phyloP scores from a whole-genome alignment of 2,888 invertebrate genomes.

The Leucophenga montana region DNA sequence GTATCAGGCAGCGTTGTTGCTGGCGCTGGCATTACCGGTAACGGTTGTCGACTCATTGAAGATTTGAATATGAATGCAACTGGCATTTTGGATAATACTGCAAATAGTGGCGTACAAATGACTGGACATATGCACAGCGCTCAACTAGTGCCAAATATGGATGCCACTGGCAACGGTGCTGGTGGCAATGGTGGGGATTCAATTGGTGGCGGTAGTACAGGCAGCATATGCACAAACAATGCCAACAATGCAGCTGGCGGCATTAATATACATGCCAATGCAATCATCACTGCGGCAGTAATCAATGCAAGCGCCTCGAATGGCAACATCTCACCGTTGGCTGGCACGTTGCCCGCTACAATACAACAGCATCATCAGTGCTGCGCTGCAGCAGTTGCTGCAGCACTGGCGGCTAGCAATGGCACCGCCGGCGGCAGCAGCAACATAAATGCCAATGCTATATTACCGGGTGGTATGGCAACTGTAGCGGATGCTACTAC shows the following conservation, averaged over 20 bases:
- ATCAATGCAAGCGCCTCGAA: constrained; percentile 53
- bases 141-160: constrained; percentile 49
- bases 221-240: constrained; percentile 2
- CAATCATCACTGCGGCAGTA: constrained; percentile 5
- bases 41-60: constrained; percentile 45
- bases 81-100: constrained; percentile 31
- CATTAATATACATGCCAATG: neutral
- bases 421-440: constrained; percentile 43
- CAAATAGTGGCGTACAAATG: neutral
- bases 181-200: neutral
- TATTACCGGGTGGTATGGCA: constrained; percentile 22
- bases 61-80: constrained; percentile 62
- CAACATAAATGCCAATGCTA: constrained; percentile 13
- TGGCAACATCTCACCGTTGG: constrained; percentile 62
- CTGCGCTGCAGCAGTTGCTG: constrained; percentile 47
- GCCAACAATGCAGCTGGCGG: constrained; percentile 30
- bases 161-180: constrained; percentile 17
- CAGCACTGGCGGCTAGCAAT: constrained; percentile 47
- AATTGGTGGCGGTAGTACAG: constrained; percentile 5
- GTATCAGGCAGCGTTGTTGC: neutral
- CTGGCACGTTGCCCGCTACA: constrained; percentile 26
- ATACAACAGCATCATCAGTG: constrained; percentile 27
- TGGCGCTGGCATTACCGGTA: constrained; percentile 14
- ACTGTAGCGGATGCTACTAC: constrained; percentile 35
- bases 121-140: neutral